Evolutionary conservation across 2,797 vertebrate species (phyloP), one percentile per base, ranked within the genome.

Genomic region (Knipowitschia caucasica): DNA sequence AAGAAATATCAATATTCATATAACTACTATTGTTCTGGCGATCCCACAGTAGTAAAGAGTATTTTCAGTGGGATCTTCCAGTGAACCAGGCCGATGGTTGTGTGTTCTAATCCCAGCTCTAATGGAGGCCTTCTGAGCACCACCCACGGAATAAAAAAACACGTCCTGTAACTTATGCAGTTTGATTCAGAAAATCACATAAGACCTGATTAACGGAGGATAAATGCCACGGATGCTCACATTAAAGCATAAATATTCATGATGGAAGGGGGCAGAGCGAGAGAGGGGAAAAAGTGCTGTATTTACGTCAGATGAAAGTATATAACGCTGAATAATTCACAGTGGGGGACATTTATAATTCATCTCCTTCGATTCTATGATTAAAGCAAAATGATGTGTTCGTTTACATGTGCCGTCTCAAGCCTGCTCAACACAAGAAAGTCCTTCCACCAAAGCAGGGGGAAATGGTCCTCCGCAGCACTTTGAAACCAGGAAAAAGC

Each of bases 301-400:
- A 90, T 90, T 87, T 86, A 87, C 88, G 88, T 88, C 82, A 88
- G 86, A 87, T 90, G 86, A 89, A 90, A 87, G 86, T 89, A 87
- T 85, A 86, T 87, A 83, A 86, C 54, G 53, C 71, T 89, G 80
- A 90, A 89, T 90, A 79, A 89, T 90, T 90, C 78, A 90, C 77
- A 52, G 67, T 59, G 30, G 47, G 18, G 64, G 74, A 59, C 82
- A 88, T 90, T 67, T 86, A 88, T 90, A 86, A 90, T 90, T 90
- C 77, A 89, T 85, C 68, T 77, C 70, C 67, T 89, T 87, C 84
- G 79, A 89, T 88, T 81, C 84, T 56, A 84, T 89, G 88, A 89
- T 90, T 88, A 90, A 87, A 88, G 83, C 80, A 70, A 27, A 82
- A 69, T 82, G 78, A 86, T 85, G 73, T 77, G 82, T 83, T 85